Conservation (phyloP, 2,888 invertebrate genomes). For the Pseudococcus viburni region DNA sequence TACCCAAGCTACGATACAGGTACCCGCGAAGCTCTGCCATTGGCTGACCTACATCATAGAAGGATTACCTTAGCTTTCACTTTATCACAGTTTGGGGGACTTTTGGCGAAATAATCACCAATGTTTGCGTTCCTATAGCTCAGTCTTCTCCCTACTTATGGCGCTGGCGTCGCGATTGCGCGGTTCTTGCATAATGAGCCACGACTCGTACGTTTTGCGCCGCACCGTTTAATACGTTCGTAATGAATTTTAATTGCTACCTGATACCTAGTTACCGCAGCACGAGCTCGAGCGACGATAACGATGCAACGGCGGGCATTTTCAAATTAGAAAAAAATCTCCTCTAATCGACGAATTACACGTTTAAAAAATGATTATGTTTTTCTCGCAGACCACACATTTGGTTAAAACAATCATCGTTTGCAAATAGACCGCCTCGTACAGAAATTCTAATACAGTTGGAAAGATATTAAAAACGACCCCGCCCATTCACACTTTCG, state of each 20-base stretch:
- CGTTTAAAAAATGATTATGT: conserved; percentile 20
- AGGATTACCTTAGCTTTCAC: conserved; percentile 51
- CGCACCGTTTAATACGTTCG: background rate
- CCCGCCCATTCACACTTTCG: conserved; percentile 42
- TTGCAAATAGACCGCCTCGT: conserved; percentile 33
- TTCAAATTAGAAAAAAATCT: conserved; percentile 24
- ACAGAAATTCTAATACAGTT: conserved; percentile 9
- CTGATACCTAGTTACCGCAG: background rate
- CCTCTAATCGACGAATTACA: background rate
- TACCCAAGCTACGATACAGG: background rate
- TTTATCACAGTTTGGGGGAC: conserved; percentile 48
- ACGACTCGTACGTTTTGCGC: background rate
- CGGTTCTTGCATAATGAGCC: conserved; percentile 24
- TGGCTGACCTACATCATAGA: conserved; percentile 45
- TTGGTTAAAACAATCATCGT: conserved; percentile 18
- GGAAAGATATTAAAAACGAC: conserved; percentile 40
- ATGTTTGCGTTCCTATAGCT: conserved; percentile 23
- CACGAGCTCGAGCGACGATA: background rate
- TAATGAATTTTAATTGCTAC: conserved; percentile 44
- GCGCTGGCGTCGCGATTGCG: conserved; percentile 41
- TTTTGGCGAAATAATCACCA: conserved; percentile 54
- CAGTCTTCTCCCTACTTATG: conserved; percentile 21
- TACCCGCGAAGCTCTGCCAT: conserved; percentile 7
- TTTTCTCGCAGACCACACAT: conserved; percentile 1
- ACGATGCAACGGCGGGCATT: background rate